Percentiles rank a stretch among this genome's conserved stretches.
These are phyloP conservation scores for Sebastes kiyomatsui DNA, from an alignment of 2,797 vertebrate species.

Conservation along the genomic window DNA sequence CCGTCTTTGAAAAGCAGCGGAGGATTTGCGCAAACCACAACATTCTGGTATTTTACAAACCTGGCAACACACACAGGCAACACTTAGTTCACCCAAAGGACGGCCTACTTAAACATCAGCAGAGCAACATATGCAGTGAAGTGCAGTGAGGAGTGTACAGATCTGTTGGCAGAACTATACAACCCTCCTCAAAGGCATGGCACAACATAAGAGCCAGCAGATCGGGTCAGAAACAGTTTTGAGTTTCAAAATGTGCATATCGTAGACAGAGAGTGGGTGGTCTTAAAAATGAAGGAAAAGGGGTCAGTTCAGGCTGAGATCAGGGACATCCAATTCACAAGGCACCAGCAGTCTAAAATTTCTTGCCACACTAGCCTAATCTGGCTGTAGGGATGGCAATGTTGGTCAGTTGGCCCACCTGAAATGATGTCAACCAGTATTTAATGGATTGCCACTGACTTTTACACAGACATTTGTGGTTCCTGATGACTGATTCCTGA, in stretches of 20 bases:
- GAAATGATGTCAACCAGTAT: neutral
- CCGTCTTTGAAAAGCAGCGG: conserved; percentile 31
- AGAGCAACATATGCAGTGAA: conserved; percentile 15
- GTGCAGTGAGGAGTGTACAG: neutral
- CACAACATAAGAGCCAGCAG: neutral
- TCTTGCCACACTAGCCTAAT: neutral
- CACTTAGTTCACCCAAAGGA: conserved; percentile 5
- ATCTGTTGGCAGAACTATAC: conserved; percentile 5
- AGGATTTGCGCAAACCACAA: conserved; percentile 24
- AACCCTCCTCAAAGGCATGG: neutral
- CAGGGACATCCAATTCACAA: neutral
- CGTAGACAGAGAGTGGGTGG: neutral
- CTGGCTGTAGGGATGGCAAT: neutral
- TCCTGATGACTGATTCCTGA: neutral
- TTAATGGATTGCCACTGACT: neutral
- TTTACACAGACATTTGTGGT: neutral
- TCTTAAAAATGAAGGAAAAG: neutral
- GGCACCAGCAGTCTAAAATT: neutral
- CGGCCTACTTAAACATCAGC: conserved; percentile 18
- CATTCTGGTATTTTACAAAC: conserved; percentile 30
- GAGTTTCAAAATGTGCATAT: neutral
- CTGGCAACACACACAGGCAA: conserved; percentile 22
- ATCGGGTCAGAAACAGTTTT: neutral
- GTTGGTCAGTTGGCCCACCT: neutral
- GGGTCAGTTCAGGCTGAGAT: neutral